Percentiles rank a stretch among this genome's conserved stretches.
Evolutionary conservation across 2,797 vertebrate genomes (phyloP).

Genomic region (Columba guinea): DNA sequence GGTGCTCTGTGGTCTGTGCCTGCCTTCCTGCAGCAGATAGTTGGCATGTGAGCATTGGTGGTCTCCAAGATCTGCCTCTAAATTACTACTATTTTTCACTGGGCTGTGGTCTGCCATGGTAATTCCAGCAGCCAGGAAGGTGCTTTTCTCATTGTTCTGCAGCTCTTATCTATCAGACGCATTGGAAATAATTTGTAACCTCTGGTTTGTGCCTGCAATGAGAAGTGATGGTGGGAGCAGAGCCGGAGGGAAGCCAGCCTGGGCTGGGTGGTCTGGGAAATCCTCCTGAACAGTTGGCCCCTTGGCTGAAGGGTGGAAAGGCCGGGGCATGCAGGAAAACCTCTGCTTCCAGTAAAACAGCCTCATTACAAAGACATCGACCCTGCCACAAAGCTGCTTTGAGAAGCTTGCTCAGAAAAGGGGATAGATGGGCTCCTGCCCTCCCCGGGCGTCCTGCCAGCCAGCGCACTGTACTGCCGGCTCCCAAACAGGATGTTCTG

Average conservation of each 20-base stretch:
- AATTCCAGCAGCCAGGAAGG: background rate
- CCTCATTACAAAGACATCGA: background rate
- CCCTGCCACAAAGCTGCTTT: background rate
- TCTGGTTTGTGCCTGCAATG: background rate
- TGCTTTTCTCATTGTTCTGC: background rate
- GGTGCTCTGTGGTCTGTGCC: background rate
- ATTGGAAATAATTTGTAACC: background rate
- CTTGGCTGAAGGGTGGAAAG: background rate
- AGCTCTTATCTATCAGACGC: background rate
- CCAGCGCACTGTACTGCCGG: fast-evolving
- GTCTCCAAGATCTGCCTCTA: background rate
- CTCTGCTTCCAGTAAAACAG: background rate
- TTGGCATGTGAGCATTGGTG: background rate
- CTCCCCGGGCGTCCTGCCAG: background rate
- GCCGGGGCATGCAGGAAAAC: background rate
- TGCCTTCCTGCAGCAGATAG: background rate
- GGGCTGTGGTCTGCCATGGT: background rate
- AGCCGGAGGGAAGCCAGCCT: background rate
- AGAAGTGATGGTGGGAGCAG: background rate
- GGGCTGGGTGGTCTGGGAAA: background rate
- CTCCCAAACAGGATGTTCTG: background rate
- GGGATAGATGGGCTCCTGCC: background rate
- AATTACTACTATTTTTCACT: background rate
- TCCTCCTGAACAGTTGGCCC: background rate
- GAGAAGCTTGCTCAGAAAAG: background rate